Conservation (phyloP, 2,888 invertebrate species). For the Seira ritae region DNA sequence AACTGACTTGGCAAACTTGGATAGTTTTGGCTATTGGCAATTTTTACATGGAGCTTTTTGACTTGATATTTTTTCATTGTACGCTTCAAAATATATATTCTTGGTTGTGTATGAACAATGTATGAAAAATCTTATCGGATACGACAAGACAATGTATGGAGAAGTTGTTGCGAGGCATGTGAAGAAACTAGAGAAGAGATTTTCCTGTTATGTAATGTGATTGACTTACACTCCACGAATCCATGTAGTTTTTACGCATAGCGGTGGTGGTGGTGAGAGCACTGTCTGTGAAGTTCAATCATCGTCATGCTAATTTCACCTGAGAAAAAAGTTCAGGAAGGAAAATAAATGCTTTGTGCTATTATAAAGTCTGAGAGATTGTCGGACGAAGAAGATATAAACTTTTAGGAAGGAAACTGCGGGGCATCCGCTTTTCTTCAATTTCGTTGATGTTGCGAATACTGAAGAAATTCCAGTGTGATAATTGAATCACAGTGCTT, state of each 20-base stretch:
- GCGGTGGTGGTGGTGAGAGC: neutral
- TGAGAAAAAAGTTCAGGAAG: conserved; percentile 58
- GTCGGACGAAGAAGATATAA: too few relatives aligned
- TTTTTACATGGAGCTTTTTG: neutral
- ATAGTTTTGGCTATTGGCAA: conserved; percentile 21
- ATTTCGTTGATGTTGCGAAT: too few relatives aligned
- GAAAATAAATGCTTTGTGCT: neutral
- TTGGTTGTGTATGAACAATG: neutral
- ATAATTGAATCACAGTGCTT: too few relatives aligned
- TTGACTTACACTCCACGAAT: neutral
- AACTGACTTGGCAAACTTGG: conserved; percentile 28
- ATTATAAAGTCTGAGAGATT: too few relatives aligned
- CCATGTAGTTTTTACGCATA: neutral
- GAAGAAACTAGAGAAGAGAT: neutral
- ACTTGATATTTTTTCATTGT: too few relatives aligned
- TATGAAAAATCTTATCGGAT: neutral
- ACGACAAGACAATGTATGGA: neutral
- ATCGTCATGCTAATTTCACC: conserved; percentile 63
- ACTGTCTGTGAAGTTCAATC: conserved; percentile 51
- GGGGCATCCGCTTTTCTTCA: too few relatives aligned
- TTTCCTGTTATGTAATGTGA: neutral
- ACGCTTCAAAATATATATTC: neutral
- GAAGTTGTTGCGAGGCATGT: neutral
- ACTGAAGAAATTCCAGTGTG: too few relatives aligned
- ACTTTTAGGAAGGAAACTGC: too few relatives aligned